A percentile compares a stretch with the other conserved stretches of the same genome.
Evolutionary conservation across 1,140 invertebrate species (phyloP).

Genomic region (Macrobrachium nipponense): DNA sequence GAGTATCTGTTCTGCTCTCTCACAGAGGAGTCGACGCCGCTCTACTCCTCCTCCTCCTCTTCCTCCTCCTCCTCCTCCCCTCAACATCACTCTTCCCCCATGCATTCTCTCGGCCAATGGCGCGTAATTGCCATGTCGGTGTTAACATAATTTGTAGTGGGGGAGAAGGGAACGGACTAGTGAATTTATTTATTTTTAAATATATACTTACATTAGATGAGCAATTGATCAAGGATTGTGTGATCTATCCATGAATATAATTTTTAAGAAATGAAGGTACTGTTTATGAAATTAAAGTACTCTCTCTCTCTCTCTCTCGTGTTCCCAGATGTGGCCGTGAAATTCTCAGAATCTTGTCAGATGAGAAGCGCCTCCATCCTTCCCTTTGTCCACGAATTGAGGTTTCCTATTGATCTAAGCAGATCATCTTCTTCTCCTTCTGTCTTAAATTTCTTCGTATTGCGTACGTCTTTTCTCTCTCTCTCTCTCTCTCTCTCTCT

Average conservation of each 20-base stretch:
- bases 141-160: not conserved
- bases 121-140: not conserved
- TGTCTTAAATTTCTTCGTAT: not conserved
- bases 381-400: not conserved
- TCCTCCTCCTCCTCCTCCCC: slow-evolving; percentile 13
- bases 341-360: not conserved
- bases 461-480: slow-evolving; percentile 7
- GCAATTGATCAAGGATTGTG: too few species aligned
- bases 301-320: too few species aligned
- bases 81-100: not conserved
- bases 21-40: too few species aligned
- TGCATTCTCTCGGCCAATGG: too few species aligned
- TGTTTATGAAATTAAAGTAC: too few species aligned
- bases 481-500: slow-evolving; percentile 30
- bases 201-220: too few species aligned
- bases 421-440: not conserved
- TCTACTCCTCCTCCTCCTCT: not conserved
- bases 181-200: too few species aligned
- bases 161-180: too few species aligned
- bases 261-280: too few species aligned
- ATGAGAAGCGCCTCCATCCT: not conserved
- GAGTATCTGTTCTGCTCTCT: not conserved
- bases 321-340: too few species aligned
- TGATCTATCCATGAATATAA: too few species aligned
- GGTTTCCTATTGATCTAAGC: not conserved